Base-by-base conservation (phyloP, 2,113 vertebrate species). In the Scolopax mira region DNA sequence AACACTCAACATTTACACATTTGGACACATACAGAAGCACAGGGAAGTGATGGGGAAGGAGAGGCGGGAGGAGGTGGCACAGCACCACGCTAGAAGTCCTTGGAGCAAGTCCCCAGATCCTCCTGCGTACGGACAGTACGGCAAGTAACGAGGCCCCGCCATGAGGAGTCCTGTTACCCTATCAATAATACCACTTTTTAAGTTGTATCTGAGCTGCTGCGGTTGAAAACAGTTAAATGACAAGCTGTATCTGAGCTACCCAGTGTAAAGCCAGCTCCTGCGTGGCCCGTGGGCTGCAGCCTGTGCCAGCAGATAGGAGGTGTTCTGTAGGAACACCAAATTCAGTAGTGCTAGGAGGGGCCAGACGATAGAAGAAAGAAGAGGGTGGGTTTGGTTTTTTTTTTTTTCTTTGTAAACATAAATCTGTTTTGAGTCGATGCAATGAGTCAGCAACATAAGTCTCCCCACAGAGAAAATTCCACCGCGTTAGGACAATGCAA, bases 401-500 rank as follows among this genome's bases (percentile, higher is more conserved):
- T 54, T 28, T 54, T 0, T 5, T 78, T 84, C 87, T 91, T 83
- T 44, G 46, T 71, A 89, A 96, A 96, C 41, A 61, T 79, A 58
- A 92, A 92, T 88, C 72, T 93, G 93, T n/a, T 96, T 84, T 57
- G 93, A 94, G 92, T 88, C 71, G 77, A 86, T 88, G 86, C 88
- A 92, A 49, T 96, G 96, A 97, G 93, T 97, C 93, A 96, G 96
- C 96, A 95, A 78, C 65, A 7, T 67, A 91, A 90, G 65, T 95
- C 35, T 93, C 88, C 82, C 79, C 92, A 90, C 94, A 94, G 93
- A 96, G 94, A 97, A 93, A 92, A 95, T 97, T 96, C 93, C 65
- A 94, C 88, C 0, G 1, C 3, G 22, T 44, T 90, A 54, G 95
- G 91, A 96, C 94, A 96, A 96, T 89, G 62, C 78, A 71, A 75